phyloP scores from a whole-genome alignment of 2,113 vertebrate genomes.

The Pardalotus punctatus region DNA sequence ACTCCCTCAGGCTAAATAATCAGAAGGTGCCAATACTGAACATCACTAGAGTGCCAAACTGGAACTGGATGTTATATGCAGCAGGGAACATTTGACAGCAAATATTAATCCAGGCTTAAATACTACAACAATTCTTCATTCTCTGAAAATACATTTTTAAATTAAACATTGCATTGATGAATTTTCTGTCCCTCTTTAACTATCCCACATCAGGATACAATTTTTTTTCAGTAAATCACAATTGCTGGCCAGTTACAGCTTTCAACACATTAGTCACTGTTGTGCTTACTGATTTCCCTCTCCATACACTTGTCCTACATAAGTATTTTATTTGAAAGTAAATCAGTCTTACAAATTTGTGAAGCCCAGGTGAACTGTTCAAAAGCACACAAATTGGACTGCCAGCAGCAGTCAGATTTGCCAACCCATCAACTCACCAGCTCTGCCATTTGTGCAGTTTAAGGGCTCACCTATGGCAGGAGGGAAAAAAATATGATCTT shows the following conservation, averaged over 20 bases:
- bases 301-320: neutral
- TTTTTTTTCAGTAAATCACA: neutral
- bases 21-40: neutral
- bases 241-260: neutral
- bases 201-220: neutral
- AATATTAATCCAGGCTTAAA: constrained; percentile 10
- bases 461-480: neutral
- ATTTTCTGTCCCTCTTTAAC: neutral
- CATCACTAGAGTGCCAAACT: neutral
- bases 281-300: neutral
- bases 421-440: neutral
- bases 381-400: neutral
- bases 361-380: neutral
- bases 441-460: neutral
- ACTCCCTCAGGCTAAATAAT: neutral
- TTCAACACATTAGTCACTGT: neutral
- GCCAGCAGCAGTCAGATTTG: neutral
- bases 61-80: neutral
- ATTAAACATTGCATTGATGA: neutral
- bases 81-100: neutral
- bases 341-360: neutral
- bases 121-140: neutral
- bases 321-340: neutral
- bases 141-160: neutral
- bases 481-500: neutral